Base-by-base conservation (phyloP, 2,888 invertebrate species). In the Atherix ibis region DNA sequence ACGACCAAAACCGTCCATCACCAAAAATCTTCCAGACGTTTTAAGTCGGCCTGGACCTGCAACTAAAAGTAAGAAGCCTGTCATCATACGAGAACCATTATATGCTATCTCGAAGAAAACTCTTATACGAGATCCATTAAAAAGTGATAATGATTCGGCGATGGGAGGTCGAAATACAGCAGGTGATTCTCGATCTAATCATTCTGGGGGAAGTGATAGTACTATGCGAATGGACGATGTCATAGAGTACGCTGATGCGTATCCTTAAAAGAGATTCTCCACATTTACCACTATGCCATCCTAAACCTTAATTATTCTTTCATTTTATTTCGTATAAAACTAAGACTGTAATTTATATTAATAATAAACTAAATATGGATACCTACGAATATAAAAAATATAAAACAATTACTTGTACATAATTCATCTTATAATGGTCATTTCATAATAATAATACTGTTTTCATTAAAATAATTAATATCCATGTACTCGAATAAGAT, bases 211-310 rank as follows among this genome's bases (percentile, higher is more conserved):
- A 38, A 61, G 61, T 41, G 49, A 56, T 49, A 54, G 54, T 42
- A 62, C 62, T 32, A 53, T 59, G 31, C 51, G 58, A 49, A 56
- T 62, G 34, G 57, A 58, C 36, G 62, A 62, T 43, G 56, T 60
- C 31, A 57, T 60, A 30, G 50, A 51, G 34, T 61, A 60, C 45
- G 58, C 48, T 15, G 60, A 58, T 41, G 56, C 56, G 43, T 58
- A 43, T 48, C 27, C 13, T 18, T 14, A n/a, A 22, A 10, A 22
- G n/a, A n/a, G n/a, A n/a, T n/a, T n/a, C n/a, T n/a, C n/a, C n/a
- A n/a, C n/a, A n/a, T n/a, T n/a, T n/a, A n/a, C n/a, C n/a, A n/a
- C n/a, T n/a, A n/a, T n/a, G n/a, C n/a, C n/a, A n/a, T n/a, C n/a
- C n/a, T n/a, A n/a, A n/a, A n/a, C n/a, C n/a, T n/a, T n/a, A n/a